Conservation (phyloP, 2,113 vertebrate genomes). For the pig (Sus scrofa) region DNA sequence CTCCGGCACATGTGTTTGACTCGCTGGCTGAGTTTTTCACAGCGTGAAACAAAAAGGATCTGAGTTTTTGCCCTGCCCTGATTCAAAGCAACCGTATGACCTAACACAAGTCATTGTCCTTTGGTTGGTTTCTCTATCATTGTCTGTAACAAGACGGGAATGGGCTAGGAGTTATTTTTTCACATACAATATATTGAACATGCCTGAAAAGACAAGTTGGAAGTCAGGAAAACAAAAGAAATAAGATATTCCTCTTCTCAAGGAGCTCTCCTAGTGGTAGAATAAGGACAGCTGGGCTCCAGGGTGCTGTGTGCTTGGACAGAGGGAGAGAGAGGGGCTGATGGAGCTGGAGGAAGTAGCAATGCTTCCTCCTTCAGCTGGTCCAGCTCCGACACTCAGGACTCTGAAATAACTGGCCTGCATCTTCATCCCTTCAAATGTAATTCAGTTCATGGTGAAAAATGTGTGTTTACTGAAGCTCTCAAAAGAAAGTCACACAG, state of each 20-base stretch:
- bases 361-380: accelerated
- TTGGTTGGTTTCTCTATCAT: background rate
- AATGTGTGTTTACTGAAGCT: background rate
- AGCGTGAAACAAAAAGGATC: background rate
- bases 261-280: background rate
- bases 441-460: constrained; percentile 22
- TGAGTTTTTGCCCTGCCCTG: background rate
- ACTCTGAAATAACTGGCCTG: background rate
- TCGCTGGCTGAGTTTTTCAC: constrained; percentile 16
- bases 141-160: background rate
- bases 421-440: background rate
- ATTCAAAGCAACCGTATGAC: background rate
- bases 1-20: background rate
- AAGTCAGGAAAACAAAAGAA: background rate
- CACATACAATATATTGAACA: background rate
- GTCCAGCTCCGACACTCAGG: background rate
- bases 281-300: background rate
- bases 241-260: background rate
- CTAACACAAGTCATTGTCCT: background rate
- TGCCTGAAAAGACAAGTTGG: constrained; percentile 22
- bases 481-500: background rate
- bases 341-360: background rate
- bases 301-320: background rate
- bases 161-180: constrained; percentile 9
- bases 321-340: background rate